Evolutionary conservation across 2,888 invertebrate species (phyloP).

Genomic region (Thyatira batis): DNA sequence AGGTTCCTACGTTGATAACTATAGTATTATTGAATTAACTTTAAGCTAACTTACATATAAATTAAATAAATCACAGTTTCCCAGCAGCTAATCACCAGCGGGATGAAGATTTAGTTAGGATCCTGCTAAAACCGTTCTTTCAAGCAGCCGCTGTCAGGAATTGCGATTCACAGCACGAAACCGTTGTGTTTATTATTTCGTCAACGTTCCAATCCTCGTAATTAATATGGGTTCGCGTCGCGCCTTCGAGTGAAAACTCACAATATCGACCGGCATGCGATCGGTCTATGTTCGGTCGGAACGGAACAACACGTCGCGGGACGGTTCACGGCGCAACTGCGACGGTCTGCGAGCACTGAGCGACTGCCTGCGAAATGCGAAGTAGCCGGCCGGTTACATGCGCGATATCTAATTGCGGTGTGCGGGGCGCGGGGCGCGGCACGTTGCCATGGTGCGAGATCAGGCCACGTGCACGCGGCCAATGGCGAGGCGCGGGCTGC

Average conservation of each 20-base stretch:
- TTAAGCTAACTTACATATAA: not conserved
- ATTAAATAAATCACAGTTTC: not conserved
- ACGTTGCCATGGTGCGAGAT: constrained; percentile 87
- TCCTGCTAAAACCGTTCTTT: not conserved
- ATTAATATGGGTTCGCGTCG: constrained; percentile 29
- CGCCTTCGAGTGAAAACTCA: no score
- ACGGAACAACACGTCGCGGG: constrained; percentile 22
- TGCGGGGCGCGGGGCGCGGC: constrained; percentile 41
- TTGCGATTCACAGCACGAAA: not conserved
- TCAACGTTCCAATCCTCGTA: constrained; percentile 16
- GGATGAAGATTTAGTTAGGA: not conserved
- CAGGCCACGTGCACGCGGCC: constrained; percentile 88
- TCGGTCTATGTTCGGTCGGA: not conserved
- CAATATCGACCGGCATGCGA: constrained; percentile 57
- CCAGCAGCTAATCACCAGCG: not conserved
- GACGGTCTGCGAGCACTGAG: constrained; percentile 14
- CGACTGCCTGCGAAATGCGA: constrained; percentile 26
- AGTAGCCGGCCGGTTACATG: constrained; percentile 21
- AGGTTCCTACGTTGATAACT: not conserved
- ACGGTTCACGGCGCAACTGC: constrained; percentile 29
- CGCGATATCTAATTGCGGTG: constrained; percentile 45
- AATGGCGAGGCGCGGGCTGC: constrained; percentile 71
- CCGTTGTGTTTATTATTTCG: constrained; percentile 5
- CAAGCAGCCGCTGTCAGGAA: not conserved
- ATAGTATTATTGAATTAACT: not conserved